Percentiles rank a stretch among this genome's conserved stretches.
These are phyloP conservation scores for Scalopus aquaticus DNA, from an alignment of 2,113 vertebrate genomes.

Conservation along the genomic window DNA sequence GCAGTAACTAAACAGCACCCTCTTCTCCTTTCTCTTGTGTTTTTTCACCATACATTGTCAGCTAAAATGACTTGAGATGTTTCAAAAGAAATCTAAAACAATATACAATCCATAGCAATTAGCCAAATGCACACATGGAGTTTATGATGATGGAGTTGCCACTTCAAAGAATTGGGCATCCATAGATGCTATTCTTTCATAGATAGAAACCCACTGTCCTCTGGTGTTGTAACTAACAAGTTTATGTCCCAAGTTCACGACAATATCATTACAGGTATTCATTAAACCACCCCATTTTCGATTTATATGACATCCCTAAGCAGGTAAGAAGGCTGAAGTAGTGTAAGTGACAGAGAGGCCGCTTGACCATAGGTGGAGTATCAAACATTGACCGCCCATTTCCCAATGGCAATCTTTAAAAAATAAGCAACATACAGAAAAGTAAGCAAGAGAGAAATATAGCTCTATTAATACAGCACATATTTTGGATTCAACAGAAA, in stretches of 20 bases:
- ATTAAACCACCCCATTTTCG: not conserved
- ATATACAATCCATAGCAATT: conserved; percentile 2
- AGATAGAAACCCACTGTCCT: not conserved
- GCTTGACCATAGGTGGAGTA: not conserved
- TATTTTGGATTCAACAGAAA: conserved; percentile 8
- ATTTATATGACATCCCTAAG: not conserved
- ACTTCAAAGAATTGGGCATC: not conserved
- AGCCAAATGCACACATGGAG: not conserved
- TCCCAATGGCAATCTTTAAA: not conserved
- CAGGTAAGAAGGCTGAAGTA: not conserved
- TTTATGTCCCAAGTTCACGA: not conserved
- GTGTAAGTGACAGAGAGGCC: not conserved
- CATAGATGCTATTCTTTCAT: not conserved
- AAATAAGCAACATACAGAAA: not conserved
- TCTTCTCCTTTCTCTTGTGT: not conserved
- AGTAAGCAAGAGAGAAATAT: not conserved
- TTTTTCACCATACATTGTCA: not conserved
- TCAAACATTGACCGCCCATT: not conserved
- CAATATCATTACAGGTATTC: not conserved
- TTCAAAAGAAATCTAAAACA: conserved; percentile 53
- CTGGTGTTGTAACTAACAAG: not conserved
- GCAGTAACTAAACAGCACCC: not conserved
- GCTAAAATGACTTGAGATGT: conserved; percentile 23
- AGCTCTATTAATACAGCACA: not conserved
- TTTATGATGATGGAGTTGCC: not conserved